Evolutionary conservation across 2,888 invertebrate genomes (phyloP).

Genomic region (Taphrorychus bicolor): DNA sequence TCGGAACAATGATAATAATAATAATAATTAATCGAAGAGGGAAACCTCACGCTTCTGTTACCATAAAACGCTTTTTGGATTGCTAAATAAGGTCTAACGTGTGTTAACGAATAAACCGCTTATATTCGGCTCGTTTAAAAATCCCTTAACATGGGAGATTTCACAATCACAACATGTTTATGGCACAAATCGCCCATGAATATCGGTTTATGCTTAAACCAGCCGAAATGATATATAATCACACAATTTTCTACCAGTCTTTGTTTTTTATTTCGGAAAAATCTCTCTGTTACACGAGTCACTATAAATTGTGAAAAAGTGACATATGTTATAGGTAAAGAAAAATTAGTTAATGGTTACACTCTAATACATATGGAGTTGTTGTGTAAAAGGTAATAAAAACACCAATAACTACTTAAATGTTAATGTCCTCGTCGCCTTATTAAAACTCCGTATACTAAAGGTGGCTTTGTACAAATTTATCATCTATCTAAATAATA

Average conservation of each 20-base stretch:
- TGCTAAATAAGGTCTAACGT: not conserved
- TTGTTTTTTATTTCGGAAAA: not conserved
- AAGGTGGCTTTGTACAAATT: constrained; percentile 52
- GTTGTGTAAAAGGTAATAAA: constrained; percentile 46
- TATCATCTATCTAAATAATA: constrained; percentile 37
- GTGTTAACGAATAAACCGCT: not conserved
- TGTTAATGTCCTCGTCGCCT: constrained; percentile 35
- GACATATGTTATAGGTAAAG: not conserved
- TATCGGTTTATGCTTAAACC: too few relatives aligned
- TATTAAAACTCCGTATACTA: constrained; percentile 51
- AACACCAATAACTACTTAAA: constrained; percentile 47
- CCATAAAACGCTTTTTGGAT: constrained; percentile 2
- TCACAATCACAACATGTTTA: not conserved
- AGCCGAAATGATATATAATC: not conserved
- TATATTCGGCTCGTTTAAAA: not conserved
- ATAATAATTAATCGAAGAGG: too few relatives aligned
- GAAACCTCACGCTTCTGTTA: not conserved
- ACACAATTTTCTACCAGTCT: not conserved
- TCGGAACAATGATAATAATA: not conserved
- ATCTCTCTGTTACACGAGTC: not conserved
- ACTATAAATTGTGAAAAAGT: not conserved
- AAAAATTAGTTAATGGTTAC: not conserved
- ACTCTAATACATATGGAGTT: not conserved
- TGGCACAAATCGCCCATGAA: not conserved
- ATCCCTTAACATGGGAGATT: not conserved